Evolutionary conservation across 2,113 vertebrate species (phyloP).

Genomic region (Bujurquina vittata): DNA sequence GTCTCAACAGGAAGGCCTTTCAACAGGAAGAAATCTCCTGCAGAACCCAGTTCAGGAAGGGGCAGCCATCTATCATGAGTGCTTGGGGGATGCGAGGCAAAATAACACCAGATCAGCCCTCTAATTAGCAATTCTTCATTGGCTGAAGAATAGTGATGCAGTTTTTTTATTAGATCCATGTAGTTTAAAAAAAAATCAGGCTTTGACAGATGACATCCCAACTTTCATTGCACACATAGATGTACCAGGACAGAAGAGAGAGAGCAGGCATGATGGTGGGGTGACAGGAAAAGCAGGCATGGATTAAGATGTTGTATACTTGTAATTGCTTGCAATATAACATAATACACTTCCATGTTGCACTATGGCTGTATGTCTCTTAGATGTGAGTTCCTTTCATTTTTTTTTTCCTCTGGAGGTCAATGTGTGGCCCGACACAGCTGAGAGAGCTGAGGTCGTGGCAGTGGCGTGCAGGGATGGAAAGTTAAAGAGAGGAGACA

Average conservation of each 20-base stretch:
- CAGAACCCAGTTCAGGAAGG: background rate
- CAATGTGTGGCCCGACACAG: conserved; percentile 5
- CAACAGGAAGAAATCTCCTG: background rate
- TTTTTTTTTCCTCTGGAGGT: background rate
- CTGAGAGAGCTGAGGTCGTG: background rate
- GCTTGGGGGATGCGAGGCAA: background rate
- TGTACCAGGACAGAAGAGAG: background rate
- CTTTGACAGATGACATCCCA: background rate
- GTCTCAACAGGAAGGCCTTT: background rate
- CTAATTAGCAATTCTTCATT: background rate
- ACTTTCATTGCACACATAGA: background rate
- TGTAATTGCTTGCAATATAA: background rate
- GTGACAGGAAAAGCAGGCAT: background rate
- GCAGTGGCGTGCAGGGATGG: background rate
- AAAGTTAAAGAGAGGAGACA: background rate
- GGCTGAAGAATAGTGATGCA: background rate
- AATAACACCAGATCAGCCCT: background rate
- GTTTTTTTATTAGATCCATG: no score
- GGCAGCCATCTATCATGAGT: background rate
- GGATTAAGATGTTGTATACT: background rate
- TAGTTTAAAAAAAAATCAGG: background rate
- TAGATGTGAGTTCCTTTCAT: background rate
- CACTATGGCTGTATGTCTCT: background rate
- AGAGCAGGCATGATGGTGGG: no score
- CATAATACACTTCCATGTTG: background rate